Evolutionary conservation across 2,888 invertebrate genomes (phyloP).

Genomic region (Sarcophaga carnaria): DNA sequence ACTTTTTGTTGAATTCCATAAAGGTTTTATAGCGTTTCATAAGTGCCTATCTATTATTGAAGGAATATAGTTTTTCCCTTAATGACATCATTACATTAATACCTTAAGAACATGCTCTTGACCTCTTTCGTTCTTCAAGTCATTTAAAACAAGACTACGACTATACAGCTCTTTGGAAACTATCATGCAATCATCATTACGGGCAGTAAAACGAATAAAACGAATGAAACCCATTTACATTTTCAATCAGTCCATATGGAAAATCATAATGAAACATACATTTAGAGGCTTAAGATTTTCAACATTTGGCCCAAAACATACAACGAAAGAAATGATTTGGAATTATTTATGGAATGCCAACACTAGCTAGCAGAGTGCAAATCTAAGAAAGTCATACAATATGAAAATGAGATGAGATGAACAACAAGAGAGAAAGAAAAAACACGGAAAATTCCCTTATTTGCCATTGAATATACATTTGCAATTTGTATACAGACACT

Average conservation of each 20-base stretch:
- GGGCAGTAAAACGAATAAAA: background rate
- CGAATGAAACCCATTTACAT: conserved; percentile 59
- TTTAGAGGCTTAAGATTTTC: conserved; percentile 32
- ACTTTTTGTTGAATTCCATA: no score
- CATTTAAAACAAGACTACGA: background rate
- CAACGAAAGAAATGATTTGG: conserved; percentile 57
- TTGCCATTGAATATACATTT: conserved; percentile 72
- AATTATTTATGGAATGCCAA: conserved; percentile 66
- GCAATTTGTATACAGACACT: conserved; percentile 72
- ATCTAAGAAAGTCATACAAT: conserved; percentile 47
- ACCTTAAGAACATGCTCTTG: no score
- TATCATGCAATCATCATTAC: conserved; percentile 57
- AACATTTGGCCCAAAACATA: conserved; percentile 11
- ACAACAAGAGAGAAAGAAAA: background rate
- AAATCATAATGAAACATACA: background rate
- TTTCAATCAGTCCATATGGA: conserved; percentile 53
- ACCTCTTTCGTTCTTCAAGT: no score
- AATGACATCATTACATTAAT: no score
- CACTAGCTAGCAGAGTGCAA: conserved; percentile 62
- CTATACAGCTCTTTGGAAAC: conserved; percentile 43
- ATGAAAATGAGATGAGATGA: background rate
- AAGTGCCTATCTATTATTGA: no score
- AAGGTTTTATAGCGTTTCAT: no score
- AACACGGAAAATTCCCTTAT: conserved; percentile 55
- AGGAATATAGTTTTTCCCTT: no score